phyloP scores from a whole-genome alignment of 2,113 vertebrate genomes.

The Noctilio leporinus region DNA sequence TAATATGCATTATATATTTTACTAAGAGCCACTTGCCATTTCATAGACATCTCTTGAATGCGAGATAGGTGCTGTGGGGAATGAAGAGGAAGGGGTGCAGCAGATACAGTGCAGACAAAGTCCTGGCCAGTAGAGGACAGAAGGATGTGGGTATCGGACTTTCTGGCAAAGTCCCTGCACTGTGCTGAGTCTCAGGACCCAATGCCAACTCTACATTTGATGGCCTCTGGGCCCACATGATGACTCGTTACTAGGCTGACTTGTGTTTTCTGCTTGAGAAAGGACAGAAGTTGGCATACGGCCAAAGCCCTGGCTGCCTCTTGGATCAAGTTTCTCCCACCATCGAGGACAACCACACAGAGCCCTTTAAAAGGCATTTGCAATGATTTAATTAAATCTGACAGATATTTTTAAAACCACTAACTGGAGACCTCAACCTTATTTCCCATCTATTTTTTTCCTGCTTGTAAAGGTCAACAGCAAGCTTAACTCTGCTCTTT shows the following conservation, averaged over 20 bases:
- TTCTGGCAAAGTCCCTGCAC: not conserved
- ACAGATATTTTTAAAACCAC: slow-evolving; percentile 63
- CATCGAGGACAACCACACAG: slow-evolving; percentile 41
- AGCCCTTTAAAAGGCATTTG: slow-evolving; percentile 63
- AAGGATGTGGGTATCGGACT: not conserved
- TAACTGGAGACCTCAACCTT: slow-evolving; percentile 60
- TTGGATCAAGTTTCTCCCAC: slow-evolving; percentile 66
- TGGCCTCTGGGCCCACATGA: slow-evolving; percentile 43
- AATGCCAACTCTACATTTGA: not conserved
- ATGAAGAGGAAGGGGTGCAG: not conserved
- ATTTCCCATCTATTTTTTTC: slow-evolving; percentile 37
- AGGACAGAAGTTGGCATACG: slow-evolving; percentile 66
- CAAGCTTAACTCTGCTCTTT: slow-evolving; percentile 36
- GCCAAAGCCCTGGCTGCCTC: slow-evolving; percentile 57
- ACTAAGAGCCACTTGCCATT: not conserved
- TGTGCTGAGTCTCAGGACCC: not conserved
- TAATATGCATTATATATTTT: not conserved
- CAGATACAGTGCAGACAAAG: not conserved
- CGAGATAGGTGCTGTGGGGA: not conserved
- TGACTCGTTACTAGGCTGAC: slow-evolving; percentile 26
- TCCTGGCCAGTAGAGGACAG: not conserved
- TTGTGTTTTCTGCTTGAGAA: slow-evolving; percentile 62
- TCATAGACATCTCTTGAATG: not conserved
- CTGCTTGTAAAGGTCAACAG: slow-evolving; percentile 57
- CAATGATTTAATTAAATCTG: slow-evolving; percentile 76